Percentiles rank a stretch among this genome's conserved stretches.
Conservation (phyloP, 2,888 invertebrate genomes). For the Ceraclea dissimilis region DNA sequence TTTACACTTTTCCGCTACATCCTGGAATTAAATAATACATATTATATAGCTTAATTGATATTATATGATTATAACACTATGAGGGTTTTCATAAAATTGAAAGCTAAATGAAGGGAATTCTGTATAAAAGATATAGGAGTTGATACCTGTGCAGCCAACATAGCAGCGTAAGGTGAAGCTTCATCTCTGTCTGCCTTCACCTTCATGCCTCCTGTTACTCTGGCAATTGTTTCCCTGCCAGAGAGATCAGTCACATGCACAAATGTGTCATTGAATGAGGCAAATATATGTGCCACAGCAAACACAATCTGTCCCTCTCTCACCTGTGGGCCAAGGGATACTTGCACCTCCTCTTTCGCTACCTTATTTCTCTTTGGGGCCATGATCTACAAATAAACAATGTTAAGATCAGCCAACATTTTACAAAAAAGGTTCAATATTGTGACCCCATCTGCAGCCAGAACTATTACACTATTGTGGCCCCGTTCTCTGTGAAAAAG, state of each 20-base stretch:
- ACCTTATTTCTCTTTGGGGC: constrained; percentile 97
- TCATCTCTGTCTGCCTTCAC: constrained; percentile 99
- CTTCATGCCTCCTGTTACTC: constrained; percentile 99
- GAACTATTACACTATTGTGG: no score
- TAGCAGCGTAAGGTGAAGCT: constrained; percentile 99
- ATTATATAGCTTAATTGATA: no score
- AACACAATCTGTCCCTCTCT: constrained; percentile 97
- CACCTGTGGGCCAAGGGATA: constrained; percentile 91
- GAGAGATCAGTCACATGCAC: constrained; percentile 99
- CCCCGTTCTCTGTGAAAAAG: no score
- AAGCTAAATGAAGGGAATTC: no score
- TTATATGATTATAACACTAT: not conserved
- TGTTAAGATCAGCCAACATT: not conserved
- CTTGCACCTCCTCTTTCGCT: constrained; percentile 94
- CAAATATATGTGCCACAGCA: constrained; percentile 99
- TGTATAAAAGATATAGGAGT: no score
- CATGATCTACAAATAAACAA: constrained; percentile 48
- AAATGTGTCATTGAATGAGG: constrained; percentile 99
- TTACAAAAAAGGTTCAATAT: not conserved
- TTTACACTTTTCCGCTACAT: constrained; percentile 99
- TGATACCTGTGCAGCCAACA: constrained; percentile 97
- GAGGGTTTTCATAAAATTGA: no score
- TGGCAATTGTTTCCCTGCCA: constrained; percentile 88
- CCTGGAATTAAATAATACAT: constrained; percentile 49
- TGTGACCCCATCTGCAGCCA: not conserved